Base-by-base conservation (phyloP, 2,113 vertebrate species). In the Pelmatolapia mariae region DNA sequence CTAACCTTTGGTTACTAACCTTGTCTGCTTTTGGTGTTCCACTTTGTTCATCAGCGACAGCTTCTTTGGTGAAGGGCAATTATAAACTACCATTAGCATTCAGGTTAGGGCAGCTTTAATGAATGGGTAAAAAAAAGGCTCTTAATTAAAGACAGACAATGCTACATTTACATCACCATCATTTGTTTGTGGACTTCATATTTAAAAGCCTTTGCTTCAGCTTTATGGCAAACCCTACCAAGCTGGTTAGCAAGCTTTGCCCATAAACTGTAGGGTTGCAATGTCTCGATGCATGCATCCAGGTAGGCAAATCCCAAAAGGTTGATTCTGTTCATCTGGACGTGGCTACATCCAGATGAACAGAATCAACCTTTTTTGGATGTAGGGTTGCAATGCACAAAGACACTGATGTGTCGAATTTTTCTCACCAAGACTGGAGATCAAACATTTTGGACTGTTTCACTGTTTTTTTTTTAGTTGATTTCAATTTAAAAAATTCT, bases 401-500 rank as follows among this genome's bases (percentile, higher is more conserved):
- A 68, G 63, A 68, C 63, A 8, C 19, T 1, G 11, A 15, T 4
- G 36, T 38, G 33, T 40, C 7, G 1, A 24, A 68, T 40, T 4
- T 68, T 68, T 40, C 63, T 40, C 63, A 40, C 11, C 33, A 38
- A 68, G 19, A 40, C 33, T 40, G 33, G 19, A 68, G 33, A 0
- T 22, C 33, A 68, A 22, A 38, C 7, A 22, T 40, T 68, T 68
- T 68, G 63, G 36, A 24, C 63, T 40, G n/a, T 0, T 38, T 68
- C 19, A 22, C 36, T 15, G 36, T 0, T 15, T 57, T n/a, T 18
- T 38, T 66, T 38, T 5, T 38, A 33, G 16, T 1, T n/a, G 18
- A 66, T n/a, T 68, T 68, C 7, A 40, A 68, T 22, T 68, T 0
- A 13, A 66, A 66, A 4, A 68, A 1, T 8, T 0, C 68, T 73